Percentiles rank a stretch among this genome's conserved stretches.
phyloP scores from a whole-genome alignment of 2,797 vertebrate genomes.

The Sebastes cheni region DNA sequence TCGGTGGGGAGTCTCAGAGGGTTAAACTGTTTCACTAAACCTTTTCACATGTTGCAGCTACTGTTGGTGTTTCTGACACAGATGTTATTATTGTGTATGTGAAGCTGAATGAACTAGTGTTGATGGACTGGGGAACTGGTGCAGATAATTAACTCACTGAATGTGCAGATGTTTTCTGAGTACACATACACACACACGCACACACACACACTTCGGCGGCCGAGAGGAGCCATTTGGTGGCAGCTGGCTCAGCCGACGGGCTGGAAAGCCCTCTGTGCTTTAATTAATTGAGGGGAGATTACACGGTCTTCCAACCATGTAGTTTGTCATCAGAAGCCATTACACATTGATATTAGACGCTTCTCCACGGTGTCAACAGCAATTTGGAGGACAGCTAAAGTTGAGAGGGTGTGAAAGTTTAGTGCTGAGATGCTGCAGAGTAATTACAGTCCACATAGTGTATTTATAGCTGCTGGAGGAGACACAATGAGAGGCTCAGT shows the following conservation, averaged over 20 bases:
- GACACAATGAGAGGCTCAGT: not conserved
- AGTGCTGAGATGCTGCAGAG: not conserved
- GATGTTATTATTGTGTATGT: not conserved
- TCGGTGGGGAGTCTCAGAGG: too few species aligned
- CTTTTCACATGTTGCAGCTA: not conserved
- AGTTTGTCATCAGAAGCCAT: conserved; percentile 94
- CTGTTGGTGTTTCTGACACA: not conserved
- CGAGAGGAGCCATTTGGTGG: conserved; percentile 82
- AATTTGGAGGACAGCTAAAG: conserved; percentile 87
- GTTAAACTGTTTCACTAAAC: not conserved
- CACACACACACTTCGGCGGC: conserved; percentile 62
- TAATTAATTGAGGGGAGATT: conserved; percentile 97
- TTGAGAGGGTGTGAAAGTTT: conserved; percentile 61
- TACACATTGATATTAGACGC: conserved; percentile 94
- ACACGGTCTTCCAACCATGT: conserved; percentile 93
- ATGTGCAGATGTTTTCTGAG: conserved; percentile 82
- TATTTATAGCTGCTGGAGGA: conserved; percentile 12
- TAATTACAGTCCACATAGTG: conserved; percentile 1
- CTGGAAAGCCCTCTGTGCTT: conserved; percentile 82
- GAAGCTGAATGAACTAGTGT: not conserved
- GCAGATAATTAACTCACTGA: conserved; percentile 82
- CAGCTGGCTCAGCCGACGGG: conserved; percentile 82
- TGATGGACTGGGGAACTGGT: conserved; percentile 79
- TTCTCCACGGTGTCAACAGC: conserved; percentile 93
- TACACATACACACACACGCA: not conserved